Conservation (phyloP, 2,888 invertebrate species). For the Cyrtodaria siliqua region DNA sequence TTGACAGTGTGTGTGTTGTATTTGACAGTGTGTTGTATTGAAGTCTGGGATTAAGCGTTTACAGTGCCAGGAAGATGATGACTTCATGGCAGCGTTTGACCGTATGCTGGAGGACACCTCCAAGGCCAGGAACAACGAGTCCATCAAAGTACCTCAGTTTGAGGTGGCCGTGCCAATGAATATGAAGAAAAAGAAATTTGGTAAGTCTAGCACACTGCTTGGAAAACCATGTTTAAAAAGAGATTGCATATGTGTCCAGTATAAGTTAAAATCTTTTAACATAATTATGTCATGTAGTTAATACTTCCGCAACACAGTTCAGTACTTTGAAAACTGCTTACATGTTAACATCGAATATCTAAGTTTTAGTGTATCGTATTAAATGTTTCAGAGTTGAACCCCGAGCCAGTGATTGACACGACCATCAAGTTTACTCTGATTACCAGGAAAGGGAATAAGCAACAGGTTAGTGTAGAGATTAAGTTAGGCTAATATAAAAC, state of each 20-base stretch:
- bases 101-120: conserved; percentile 92
- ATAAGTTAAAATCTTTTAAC: no score
- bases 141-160: conserved; percentile 91
- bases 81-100: conserved; percentile 96
- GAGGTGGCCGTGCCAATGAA: conserved; percentile 97
- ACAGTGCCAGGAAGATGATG: conserved; percentile 93
- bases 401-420: conserved; percentile 58
- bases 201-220: no score
- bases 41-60: conserved; percentile 88
- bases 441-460: conserved; percentile 94
- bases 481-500: no score
- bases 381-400: conserved; percentile 55
- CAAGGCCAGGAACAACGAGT: conserved; percentile 87
- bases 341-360: no score
- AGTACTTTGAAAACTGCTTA: no score
- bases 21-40: conserved; percentile 65
- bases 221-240: no score
- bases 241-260: no score
- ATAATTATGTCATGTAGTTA: no score
- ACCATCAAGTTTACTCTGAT: conserved; percentile 96
- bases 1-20: no score
- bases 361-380: no score
- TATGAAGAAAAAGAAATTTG: conserved; percentile 86
- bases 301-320: no score
- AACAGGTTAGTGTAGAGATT: conserved; percentile 85